A percentile compares a stretch with the other conserved stretches of the same genome.
Conservation (phyloP, 2,797 vertebrate species). For the Anableps anableps region DNA sequence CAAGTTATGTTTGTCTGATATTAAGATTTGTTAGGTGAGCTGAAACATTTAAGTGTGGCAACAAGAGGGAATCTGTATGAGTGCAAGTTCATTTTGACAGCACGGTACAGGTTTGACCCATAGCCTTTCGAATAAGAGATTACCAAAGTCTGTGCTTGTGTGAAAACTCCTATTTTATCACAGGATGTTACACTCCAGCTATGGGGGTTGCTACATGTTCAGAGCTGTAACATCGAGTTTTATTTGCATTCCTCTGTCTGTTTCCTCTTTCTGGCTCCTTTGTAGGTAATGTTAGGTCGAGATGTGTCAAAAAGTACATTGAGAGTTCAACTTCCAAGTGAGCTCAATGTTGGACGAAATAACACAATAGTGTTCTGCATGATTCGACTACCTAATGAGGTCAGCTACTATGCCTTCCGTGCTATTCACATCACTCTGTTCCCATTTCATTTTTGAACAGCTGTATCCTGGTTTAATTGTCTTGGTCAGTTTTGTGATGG, state of each 20-base stretch:
- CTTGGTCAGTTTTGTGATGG: background rate
- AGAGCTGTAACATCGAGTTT: too few relatives aligned
- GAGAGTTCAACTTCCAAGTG: constrained; percentile 26
- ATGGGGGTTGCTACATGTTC: too few relatives aligned
- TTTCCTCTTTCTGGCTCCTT: constrained; percentile 14
- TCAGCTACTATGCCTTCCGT: constrained; percentile 8
- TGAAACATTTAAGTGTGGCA: too few relatives aligned
- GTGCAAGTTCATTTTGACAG: too few relatives aligned
- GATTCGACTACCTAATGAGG: constrained; percentile 30
- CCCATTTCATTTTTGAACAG: background rate
- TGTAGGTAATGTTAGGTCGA: background rate
- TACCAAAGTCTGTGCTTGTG: too few relatives aligned
- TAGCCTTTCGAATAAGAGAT: too few relatives aligned
- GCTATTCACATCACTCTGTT: background rate
- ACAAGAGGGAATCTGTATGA: too few relatives aligned
- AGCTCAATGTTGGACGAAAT: background rate
- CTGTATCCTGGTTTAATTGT: background rate
- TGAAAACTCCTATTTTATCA: too few relatives aligned
- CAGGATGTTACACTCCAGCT: too few relatives aligned
- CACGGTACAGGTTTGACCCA: too few relatives aligned
- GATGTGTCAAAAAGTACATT: background rate
- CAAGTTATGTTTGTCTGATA: too few relatives aligned
- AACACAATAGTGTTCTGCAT: constrained; percentile 48
- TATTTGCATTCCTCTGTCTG: background rate
- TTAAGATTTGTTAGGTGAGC: too few relatives aligned